Percentiles rank a stretch among this genome's conserved stretches.
phyloP scores from a whole-genome alignment of 1,140 invertebrate genomes.

The Eriocheir sinensis region DNA sequence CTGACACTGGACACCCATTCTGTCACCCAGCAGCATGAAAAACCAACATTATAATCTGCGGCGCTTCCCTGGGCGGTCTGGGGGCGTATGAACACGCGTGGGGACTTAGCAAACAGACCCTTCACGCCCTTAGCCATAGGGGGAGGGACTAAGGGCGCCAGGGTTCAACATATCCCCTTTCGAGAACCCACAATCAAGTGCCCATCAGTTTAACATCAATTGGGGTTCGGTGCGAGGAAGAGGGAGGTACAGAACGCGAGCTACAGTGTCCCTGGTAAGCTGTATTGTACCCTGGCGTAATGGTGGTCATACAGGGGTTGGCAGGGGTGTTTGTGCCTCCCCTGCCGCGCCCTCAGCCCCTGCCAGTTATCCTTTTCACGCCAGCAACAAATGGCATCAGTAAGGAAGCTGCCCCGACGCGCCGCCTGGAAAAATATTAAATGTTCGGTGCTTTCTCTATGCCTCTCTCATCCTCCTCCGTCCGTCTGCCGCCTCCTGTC shows the following conservation, averaged over 20 bases:
- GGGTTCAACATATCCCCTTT: not conserved
- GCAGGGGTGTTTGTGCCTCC: not conserved
- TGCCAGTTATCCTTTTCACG: slow-evolving; percentile 77
- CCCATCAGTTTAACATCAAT: slow-evolving; percentile 77
- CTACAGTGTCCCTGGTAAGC: not conserved
- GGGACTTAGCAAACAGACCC: not conserved
- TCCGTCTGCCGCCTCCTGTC: not conserved
- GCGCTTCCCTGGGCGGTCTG: not conserved
- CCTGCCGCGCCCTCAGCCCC: not conserved
- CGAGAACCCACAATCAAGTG: slow-evolving; percentile 53
- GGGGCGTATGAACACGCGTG: not conserved
- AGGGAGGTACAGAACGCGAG: not conserved
- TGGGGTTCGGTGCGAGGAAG: slow-evolving; percentile 57
- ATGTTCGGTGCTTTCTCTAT: not conserved
- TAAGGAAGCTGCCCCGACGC: slow-evolving; percentile 41
- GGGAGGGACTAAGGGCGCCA: not conserved
- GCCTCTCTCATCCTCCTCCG: not conserved
- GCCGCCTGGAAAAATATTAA: no score
- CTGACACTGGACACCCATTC: slow-evolving; percentile 71
- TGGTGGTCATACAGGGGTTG: not conserved
- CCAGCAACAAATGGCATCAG: slow-evolving; percentile 71
- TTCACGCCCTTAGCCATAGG: not conserved
- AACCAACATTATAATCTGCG: slow-evolving; percentile 78
- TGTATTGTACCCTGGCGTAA: not conserved
- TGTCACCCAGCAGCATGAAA: slow-evolving; percentile 69